phyloP scores from a whole-genome alignment of 1,140 invertebrate species.

The Panonychus citri region DNA sequence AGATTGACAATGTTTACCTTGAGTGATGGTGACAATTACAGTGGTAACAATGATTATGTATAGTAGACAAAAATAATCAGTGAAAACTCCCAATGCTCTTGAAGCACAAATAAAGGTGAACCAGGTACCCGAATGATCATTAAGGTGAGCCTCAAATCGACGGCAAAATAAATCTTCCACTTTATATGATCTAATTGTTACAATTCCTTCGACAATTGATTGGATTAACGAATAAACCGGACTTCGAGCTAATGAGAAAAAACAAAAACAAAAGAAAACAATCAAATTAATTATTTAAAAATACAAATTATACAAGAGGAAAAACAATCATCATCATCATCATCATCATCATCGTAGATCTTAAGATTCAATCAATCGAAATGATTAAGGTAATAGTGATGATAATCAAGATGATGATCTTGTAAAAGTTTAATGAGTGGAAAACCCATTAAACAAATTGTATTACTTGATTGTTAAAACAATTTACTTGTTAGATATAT shows the following conservation, averaged over 20 bases:
- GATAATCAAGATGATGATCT: too few relatives aligned
- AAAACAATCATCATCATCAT: too few relatives aligned
- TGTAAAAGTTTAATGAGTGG: too few relatives aligned
- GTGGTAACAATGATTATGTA: conserved; percentile 32
- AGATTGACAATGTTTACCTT: not conserved
- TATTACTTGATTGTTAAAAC: too few relatives aligned
- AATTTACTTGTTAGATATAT: too few relatives aligned
- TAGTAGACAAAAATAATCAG: conserved; percentile 44
- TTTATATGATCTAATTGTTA: conserved; percentile 25
- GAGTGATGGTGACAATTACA: conserved; percentile 3
- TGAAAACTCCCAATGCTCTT: conserved; percentile 53
- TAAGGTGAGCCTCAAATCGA: conserved; percentile 25
- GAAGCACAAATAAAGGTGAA: conserved; percentile 47
- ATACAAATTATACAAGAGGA: too few relatives aligned
- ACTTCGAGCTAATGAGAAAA: not conserved
- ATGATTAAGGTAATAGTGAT: too few relatives aligned
- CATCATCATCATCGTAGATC: too few relatives aligned
- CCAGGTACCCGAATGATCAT: conserved; percentile 26
- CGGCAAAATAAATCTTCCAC: conserved; percentile 36
- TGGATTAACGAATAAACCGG: conserved; percentile 29
- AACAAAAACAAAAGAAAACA: not conserved
- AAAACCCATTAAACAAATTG: too few relatives aligned
- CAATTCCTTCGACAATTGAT: conserved; percentile 25
- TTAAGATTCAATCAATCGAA: too few relatives aligned
- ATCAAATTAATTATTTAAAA: not conserved